Evolutionary conservation across 1,140 invertebrate genomes (phyloP), one percentile per base, ranked within the genome.

Genomic region (Bombyx mori): DNA sequence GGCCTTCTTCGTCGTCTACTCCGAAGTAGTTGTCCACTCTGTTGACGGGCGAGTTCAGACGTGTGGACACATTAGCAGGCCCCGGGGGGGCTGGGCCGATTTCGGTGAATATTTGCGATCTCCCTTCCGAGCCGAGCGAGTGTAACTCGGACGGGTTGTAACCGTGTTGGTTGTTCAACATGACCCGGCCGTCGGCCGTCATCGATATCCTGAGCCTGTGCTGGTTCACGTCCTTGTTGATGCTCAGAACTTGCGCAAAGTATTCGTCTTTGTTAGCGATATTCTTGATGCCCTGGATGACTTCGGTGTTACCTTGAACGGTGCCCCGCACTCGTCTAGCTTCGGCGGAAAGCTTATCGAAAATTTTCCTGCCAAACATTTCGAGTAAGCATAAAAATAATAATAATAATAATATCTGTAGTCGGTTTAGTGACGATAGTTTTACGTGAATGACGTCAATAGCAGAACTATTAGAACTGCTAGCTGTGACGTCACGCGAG

Each of bases 271-370:
- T 86, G 62, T 88, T 67, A 3, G 58, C 61, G 46, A 88, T 88
- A 60, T 73, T 86, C 52, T 82, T 70, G 35, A 88, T 82, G 42
- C 81, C 82, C 57, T 58, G 57, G 22, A 88, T 88, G 0, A 88
- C 82, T 69, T 88, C 85, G 1, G 81, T 74, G 61, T 85, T 88
- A n/a, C 85, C 85, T 62, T 80, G 78, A 9, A 86, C 58, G 1
- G 62, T 47, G 42, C 85, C 85, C 61, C 78, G 69, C 1, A 82
- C 60, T 52, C 85, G 66, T 18, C 82, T 67, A 0, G 85, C 75
- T 59, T 88, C 85, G 6, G 83, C 82, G 55, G 77, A 83, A 43
- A 85, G 66, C 66, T 88, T 88, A 61, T 85, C 83, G 49, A 88
- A 88, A 53, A 85, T 80, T 84, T 78, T 86, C 53, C 85, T 88